These are phyloP conservation scores for Siniperca obscura DNA, from an alignment of 2,797 vertebrate genomes.

Conservation along the genomic window DNA sequence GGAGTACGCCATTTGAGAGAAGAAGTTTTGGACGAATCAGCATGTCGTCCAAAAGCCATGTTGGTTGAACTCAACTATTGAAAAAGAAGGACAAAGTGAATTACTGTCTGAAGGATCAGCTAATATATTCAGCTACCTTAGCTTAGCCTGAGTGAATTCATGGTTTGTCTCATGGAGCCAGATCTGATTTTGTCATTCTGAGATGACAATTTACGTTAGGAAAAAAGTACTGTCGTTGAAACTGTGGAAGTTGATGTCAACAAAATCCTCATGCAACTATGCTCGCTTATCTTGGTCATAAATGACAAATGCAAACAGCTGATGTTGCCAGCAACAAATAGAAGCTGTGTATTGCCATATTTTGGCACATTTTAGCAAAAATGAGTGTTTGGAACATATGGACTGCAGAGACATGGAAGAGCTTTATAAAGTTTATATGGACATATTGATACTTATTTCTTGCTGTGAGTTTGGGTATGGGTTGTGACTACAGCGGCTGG, in stretches of 20 bases:
- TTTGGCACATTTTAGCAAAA: too few species aligned
- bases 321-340: not conserved
- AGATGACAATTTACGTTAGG: not conserved
- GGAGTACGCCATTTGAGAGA: conserved; percentile 2
- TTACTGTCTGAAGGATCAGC: not conserved
- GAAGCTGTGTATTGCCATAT: not conserved
- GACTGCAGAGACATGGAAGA: not conserved
- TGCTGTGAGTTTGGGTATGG: too few species aligned
- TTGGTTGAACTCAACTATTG: not conserved
- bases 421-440: not conserved
- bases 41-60: not conserved
- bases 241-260: not conserved
- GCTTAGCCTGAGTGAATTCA: not conserved
- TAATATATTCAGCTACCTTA: not conserved
- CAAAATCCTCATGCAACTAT: too few species aligned
- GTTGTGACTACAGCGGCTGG: too few species aligned
- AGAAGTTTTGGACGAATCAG: not conserved
- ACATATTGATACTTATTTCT: too few species aligned
- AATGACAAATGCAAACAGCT: not conserved
- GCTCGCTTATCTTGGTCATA: not conserved
- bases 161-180: not conserved
- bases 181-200: not conserved
- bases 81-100: not conserved
- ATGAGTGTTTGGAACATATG: too few species aligned
- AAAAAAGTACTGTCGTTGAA: not conserved